Evolutionary conservation across 2,797 vertebrate genomes (phyloP), one percentile per base, ranked within the genome.

Genomic region (Sebastes iracundus): DNA sequence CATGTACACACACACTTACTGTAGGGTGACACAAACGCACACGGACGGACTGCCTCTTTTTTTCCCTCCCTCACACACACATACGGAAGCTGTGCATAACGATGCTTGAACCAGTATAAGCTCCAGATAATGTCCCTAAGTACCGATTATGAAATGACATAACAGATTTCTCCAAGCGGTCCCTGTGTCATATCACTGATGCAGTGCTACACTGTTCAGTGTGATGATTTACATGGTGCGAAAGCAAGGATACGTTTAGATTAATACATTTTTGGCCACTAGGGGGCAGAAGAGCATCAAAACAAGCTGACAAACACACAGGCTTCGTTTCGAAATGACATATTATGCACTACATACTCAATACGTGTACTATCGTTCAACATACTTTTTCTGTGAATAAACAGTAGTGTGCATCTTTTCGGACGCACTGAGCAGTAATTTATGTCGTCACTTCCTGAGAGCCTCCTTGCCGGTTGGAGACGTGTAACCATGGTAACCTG

Each of bases 61-160:
- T 59, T 71, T 52, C 46, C 18, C 70, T 74, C 46, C 14, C 65
- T 32, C 70, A 27, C 60, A 25, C 65, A 61, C 69, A 32, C 38
- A 23, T 61, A 42, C 5, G 12, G 53, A 87, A 62, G 68, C 78
- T 53, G 22, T 79, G 63, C 77, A 79, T 66, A 61, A 73, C 32
- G 32, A 78, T 55, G 82, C 80, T 82, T 67, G 68, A 79, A 81
- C 64, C 70, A 68, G 77, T 81, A 82, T 87, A 88, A 92, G 87
- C 89, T 86, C 42, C 62, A 80, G 77, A 88, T 88, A 87, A 92
- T 82, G 86, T 88, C 85, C 72, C 83, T 85, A 85, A 90, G 86
- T 66, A 84, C 75, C 3, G 88, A 90, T 92, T 93, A 90, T 86
- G 65, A 91, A 77, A 82, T 91, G 88, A 89, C 84, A 89, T 91